Base-by-base conservation (phyloP, 53 echinoderm and acorn worm species). In the Paracentrotus lividus region DNA sequence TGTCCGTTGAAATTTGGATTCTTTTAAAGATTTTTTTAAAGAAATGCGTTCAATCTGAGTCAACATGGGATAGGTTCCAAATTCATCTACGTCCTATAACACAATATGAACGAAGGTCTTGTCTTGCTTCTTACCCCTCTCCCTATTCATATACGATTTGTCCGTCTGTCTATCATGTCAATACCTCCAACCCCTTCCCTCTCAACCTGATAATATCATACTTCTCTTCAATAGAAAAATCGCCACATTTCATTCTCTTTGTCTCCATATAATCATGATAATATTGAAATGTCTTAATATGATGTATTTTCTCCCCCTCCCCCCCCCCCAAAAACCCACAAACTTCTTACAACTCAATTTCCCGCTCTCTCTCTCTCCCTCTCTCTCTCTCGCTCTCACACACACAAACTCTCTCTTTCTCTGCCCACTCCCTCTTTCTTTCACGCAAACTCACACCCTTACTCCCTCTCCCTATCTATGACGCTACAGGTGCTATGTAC, bases 401-500 rank as follows among this genome's bases (percentile, higher is more conserved):
- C 91, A 34, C 33, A 15, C 72, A 8, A 27, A 33, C 52, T 1
- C 34, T n/a, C 33, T 51, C 85, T 85, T 34, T 85, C 18, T 12
- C 31, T 31, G 0, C 8, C 54, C 0, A 1, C n/a, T 33, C 27
- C 20, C 20, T 33, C 32, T 16, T n/a, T 12, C 15, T 0, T 45
- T 9, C 47, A 32, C 18, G 0, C 16, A 0, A 4, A 29, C 52
- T 29, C 52, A 14, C 1, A 7, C 52, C 14, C 52, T 31, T 16
- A 5, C 49, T 21, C 85, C 54, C 33, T 31, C 85, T 47, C 49
- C 27, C 49, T 42, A 36, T 4, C 18, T 34, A 20, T 21, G 56
- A 32, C 34, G 20, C 56, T 36, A 86, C 91, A 97, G 97, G 96
- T 55, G 95, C 95, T 18, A 95, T 97, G 95, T 97, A 96, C 55